phyloP scores from a whole-genome alignment of 1,140 invertebrate genomes.

The Heliconius melpomene region DNA sequence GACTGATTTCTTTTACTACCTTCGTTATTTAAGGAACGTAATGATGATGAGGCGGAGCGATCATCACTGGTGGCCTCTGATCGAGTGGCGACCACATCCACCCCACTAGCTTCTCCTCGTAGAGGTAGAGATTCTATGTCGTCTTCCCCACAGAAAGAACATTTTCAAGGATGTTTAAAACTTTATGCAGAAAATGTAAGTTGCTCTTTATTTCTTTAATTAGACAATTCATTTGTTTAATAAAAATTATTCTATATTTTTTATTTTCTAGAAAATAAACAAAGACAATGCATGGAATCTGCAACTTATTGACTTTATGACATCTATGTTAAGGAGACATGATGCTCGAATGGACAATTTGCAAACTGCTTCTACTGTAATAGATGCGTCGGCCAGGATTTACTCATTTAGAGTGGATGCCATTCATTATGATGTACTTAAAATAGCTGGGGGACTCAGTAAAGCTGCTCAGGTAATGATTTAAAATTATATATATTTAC shows the following conservation, averaged over 20 bases:
- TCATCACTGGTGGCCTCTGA: slow-evolving; percentile 75
- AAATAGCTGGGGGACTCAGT: slow-evolving; percentile 86
- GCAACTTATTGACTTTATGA: slow-evolving; percentile 91
- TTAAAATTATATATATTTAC: no score
- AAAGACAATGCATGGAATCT: slow-evolving; percentile 92
- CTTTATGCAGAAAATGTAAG: slow-evolving; percentile 86
- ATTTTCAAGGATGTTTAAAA: slow-evolving; percentile 86
- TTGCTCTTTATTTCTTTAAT: background rate
- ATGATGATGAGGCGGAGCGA: slow-evolving; percentile 81
- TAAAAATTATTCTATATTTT: slow-evolving; percentile 5
- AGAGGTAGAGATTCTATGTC: slow-evolving; percentile 61
- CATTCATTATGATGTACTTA: slow-evolving; percentile 88
- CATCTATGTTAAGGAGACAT: slow-evolving; percentile 85
- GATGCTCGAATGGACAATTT: slow-evolving; percentile 86
- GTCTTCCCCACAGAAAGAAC: slow-evolving; percentile 82
- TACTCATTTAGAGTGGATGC: slow-evolving; percentile 91
- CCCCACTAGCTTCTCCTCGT: slow-evolving; percentile 59
- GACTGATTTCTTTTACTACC: background rate
- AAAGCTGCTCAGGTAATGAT: slow-evolving; percentile 74
- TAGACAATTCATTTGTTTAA: background rate
- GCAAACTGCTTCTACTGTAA: slow-evolving; percentile 88
- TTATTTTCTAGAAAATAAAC: slow-evolving; percentile 87
- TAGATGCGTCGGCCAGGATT: slow-evolving; percentile 92
- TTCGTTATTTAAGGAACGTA: slow-evolving; percentile 58
- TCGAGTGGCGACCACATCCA: slow-evolving; percentile 64